Evolutionary conservation across 2,888 invertebrate genomes (phyloP), one percentile per base, ranked within the genome.

Genomic region (Ecliptopera silaceata): DNA sequence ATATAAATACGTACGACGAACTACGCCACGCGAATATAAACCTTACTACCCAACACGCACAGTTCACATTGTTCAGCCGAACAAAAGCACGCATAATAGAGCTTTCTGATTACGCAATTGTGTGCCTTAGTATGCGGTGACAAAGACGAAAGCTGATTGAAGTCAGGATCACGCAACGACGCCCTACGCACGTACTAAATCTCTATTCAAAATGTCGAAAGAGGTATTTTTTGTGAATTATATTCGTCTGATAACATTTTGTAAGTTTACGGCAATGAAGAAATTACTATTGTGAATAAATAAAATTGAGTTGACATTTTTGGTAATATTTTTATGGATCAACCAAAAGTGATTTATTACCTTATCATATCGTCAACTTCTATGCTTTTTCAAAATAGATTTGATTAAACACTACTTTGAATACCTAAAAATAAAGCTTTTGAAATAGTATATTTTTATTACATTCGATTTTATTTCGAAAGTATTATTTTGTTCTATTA

Each of bases 161-260:
- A 12, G 36, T 18, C 18, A 39, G 20, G 39, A 58, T 63, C 65
- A 66, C 63, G 65, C 57, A 31, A 65, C 59, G 41, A 64, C 48
- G 53, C 56, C 44, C 50, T 49, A 58, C 53, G 59, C 56, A 58
- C 60, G 63, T 68, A 64, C 66, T 68, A 64, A 66, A 66, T 64
- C 66, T 64, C 56, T 63, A 68, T 63, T 56, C 63, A 56, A 61
- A 63, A 56, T 56, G 66, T 56, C 63, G 60, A 64, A 66, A 62
- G 54, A 52, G 44, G 56, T 63, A 56, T 64, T 67, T 62, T 60
- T 51, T 48, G 56, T 61, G 54, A 59, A 58, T 61, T 61, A 59
- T 64, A 59, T 63, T 63, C 58, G 61, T 64, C 59, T 52, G 64
- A 63, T 61, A 59, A 53, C 42, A 57, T 48, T 59, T 18, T 56